A percentile compares a stretch with the other conserved stretches of the same genome.
Conservation (phyloP, 1,140 invertebrate species). For the Dendrolimus kikuchii region DNA sequence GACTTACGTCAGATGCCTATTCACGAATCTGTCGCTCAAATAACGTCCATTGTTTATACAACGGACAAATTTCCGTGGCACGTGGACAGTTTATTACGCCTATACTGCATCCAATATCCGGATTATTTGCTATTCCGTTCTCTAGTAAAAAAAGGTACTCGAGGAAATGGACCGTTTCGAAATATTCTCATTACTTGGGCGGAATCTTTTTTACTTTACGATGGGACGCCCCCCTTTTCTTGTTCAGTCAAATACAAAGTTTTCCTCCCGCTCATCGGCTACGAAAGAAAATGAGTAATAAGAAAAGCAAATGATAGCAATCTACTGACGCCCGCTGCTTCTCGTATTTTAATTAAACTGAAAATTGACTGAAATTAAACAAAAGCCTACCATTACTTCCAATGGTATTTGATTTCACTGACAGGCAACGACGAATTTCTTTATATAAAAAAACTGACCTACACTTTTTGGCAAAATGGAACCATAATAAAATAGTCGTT, state of each 20-base stretch:
- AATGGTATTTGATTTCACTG: slow-evolving; percentile 1
- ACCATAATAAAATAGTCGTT: too few species aligned
- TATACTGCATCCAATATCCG: slow-evolving; percentile 23
- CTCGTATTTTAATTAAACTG: slow-evolving; percentile 43
- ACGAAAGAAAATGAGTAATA: slow-evolving; percentile 50
- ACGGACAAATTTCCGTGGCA: slow-evolving; percentile 5
- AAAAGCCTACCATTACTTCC: not conserved
- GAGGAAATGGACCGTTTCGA: slow-evolving; percentile 33
- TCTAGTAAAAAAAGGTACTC: slow-evolving; percentile 20
- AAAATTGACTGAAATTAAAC: not conserved
- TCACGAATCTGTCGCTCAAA: slow-evolving; percentile 25
- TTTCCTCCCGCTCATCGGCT: slow-evolving; percentile 34
- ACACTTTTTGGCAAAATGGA: too few species aligned
- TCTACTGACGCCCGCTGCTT: slow-evolving; percentile 29
- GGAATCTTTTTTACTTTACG: slow-evolving; percentile 51
- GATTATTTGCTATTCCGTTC: slow-evolving; percentile 30
- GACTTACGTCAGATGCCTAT: slow-evolving; percentile 18
- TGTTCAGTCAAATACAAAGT: slow-evolving; percentile 39
- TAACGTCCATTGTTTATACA: slow-evolving; percentile 25
- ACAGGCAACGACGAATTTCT: not conserved
- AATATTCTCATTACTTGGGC: slow-evolving; percentile 48
- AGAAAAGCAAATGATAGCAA: slow-evolving; percentile 52
- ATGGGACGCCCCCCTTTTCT: slow-evolving; percentile 32
- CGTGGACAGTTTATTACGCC: not conserved
- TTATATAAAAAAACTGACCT: too few species aligned